Conservation (phyloP, 2,113 vertebrate genomes). For the Rhynchopsitta pachyrhyncha region DNA sequence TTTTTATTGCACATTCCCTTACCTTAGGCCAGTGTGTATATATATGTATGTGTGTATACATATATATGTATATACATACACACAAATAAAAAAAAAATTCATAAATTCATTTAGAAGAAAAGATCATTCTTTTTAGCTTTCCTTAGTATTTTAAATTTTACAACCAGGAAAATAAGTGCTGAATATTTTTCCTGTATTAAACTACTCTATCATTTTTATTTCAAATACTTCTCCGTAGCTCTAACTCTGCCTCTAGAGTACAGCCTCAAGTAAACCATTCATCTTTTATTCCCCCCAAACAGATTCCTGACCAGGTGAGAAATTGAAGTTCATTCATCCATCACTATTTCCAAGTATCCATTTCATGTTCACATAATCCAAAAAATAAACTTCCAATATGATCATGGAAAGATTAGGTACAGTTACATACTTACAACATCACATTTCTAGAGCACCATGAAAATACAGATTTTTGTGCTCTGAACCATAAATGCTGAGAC, state of each 20-base stretch:
- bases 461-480: not conserved
- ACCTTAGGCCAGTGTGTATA: not conserved
- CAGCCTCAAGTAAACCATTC: not conserved
- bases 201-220: not conserved
- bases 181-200: slow-evolving; percentile 8
- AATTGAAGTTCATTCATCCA: not conserved
- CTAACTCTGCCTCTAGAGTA: not conserved
- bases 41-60: not conserved
- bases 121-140: not conserved
- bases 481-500: not conserved
- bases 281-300: not conserved
- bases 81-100: not conserved
- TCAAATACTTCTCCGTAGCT: not conserved
- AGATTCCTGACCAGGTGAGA: not conserved
- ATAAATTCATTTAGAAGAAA: not conserved
- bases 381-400: not conserved
- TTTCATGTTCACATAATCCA: not conserved
- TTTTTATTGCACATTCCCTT: not conserved
- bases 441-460: not conserved
- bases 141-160: not conserved
- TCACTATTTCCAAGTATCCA: not conserved
- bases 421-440: not conserved
- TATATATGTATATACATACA: too few relatives aligned
- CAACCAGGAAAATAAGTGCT: not conserved
- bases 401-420: not conserved